Conservation (phyloP, 2,888 invertebrate species). For the Frankliniella fusca region DNA sequence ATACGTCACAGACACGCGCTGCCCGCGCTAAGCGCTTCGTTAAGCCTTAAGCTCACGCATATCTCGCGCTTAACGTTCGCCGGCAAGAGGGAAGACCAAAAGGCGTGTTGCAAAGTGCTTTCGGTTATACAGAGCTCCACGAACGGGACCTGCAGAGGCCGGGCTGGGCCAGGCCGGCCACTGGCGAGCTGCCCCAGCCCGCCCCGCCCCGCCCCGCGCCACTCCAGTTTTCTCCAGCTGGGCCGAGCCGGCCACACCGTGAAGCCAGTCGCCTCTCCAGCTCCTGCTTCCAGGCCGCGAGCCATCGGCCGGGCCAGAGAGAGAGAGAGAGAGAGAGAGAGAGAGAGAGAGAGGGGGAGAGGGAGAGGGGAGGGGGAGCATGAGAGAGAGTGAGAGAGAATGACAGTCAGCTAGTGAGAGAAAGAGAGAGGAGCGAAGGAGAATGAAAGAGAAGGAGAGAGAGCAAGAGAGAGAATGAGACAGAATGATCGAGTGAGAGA, state of each 20-base stretch:
- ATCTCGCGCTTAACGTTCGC: no score
- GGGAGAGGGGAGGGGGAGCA: neutral
- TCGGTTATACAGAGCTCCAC: no score
- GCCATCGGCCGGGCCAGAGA: neutral
- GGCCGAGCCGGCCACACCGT: conserved; percentile 6
- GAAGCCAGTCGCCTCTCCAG: neutral
- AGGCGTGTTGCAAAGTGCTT: no score
- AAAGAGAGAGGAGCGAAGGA: no score
- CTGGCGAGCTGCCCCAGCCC: no score
- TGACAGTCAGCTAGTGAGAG: neutral
- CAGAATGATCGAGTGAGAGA: neutral
- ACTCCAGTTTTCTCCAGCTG: conserved; percentile 6
- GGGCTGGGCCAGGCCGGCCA: neutral
- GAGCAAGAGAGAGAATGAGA: neutral
- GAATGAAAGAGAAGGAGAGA: no score
- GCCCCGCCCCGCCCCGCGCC: neutral
- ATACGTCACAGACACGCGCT: no score
- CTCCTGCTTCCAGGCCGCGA: neutral
- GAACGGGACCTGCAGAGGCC: neutral
- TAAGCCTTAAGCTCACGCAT: no score
- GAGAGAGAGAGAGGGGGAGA: neutral
- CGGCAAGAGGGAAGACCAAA: no score
- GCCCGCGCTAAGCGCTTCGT: no score
- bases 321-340: neutral
- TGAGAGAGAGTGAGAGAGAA: neutral